A percentile compares a stretch with the other conserved stretches of the same genome.
Conservation (phyloP, 2,888 invertebrate species). For the Microdon myrmicae region DNA sequence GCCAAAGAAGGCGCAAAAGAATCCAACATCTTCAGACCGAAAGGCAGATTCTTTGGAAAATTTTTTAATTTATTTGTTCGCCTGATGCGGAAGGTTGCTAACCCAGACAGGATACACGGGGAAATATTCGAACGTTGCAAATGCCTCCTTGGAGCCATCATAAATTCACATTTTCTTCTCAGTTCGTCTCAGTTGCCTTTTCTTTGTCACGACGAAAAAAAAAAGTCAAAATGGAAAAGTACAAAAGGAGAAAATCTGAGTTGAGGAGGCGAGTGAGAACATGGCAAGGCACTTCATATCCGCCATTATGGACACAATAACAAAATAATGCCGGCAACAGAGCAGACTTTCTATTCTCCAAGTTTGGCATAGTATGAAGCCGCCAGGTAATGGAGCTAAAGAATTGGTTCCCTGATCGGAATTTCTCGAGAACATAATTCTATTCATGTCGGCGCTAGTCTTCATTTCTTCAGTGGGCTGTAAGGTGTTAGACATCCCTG, state of each 20-base stretch:
- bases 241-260: no score
- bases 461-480: conserved; percentile 9
- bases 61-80: conserved; percentile 41
- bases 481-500: not conserved
- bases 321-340: conserved; percentile 4
- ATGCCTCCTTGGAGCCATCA: conserved; percentile 46
- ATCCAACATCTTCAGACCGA: conserved; percentile 1
- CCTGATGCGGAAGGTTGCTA: conserved; percentile 29
- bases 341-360: not conserved
- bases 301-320: conserved; percentile 18
- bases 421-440: conserved; percentile 20
- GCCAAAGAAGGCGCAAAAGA: not conserved
- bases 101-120: conserved; percentile 50
- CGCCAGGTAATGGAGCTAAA: conserved; percentile 3
- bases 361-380: conserved; percentile 1
- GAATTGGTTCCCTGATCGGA: conserved; percentile 30
- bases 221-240: not conserved
- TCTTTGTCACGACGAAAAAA: conserved; percentile 35
- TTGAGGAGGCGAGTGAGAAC: conserved; percentile 21
- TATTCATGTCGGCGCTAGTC: conserved; percentile 24
- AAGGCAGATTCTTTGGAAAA: conserved; percentile 17
- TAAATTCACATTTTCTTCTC: conserved; percentile 43
- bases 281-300: conserved; percentile 37
- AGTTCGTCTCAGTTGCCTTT: conserved; percentile 10
- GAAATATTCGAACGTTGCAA: conserved; percentile 39